phyloP scores from a whole-genome alignment of 2,888 invertebrate species.

The Reticulitermes lucifugus region DNA sequence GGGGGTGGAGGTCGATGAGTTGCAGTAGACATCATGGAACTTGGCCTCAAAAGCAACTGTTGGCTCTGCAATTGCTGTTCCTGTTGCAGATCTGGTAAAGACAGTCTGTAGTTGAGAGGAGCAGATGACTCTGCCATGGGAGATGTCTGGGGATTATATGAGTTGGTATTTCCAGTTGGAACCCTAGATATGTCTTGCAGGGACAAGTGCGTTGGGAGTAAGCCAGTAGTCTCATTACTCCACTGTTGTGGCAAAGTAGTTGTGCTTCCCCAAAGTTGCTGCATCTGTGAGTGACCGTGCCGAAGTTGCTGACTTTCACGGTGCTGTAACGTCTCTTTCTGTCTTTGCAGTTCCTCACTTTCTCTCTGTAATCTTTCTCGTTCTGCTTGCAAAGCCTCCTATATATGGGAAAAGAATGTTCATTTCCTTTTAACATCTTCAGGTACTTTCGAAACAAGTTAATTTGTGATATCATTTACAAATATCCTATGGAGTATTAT shows the following conservation, averaged over 20 bases:
- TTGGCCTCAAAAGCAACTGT: neutral
- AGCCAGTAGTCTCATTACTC: slow-evolving; percentile 56
- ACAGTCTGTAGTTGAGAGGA: slow-evolving; percentile 68
- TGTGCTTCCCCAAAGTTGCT: slow-evolving; percentile 60
- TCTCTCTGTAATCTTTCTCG: slow-evolving; percentile 81
- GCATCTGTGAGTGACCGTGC: slow-evolving; percentile 60
- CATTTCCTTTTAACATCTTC: neutral
- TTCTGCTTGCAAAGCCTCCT: slow-evolving; percentile 71
- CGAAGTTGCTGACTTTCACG: slow-evolving; percentile 68
- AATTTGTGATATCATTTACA: too few relatives aligned
- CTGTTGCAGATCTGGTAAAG: slow-evolving; percentile 70
- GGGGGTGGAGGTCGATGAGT: slow-evolving; percentile 61
- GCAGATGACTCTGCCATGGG: slow-evolving; percentile 58
- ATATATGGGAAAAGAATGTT: neutral
- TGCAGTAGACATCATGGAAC: slow-evolving; percentile 53
- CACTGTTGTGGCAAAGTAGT: slow-evolving; percentile 32
- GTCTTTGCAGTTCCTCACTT: slow-evolving; percentile 80
- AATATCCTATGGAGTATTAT: too few relatives aligned
- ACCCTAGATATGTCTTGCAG: slow-evolving; percentile 70
- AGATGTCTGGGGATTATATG: slow-evolving; percentile 55
- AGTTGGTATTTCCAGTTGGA: neutral
- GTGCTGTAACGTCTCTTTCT: slow-evolving; percentile 77
- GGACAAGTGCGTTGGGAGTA: slow-evolving; percentile 68
- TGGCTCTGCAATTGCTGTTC: slow-evolving; percentile 57
- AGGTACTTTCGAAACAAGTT: too few relatives aligned